Evolutionary conservation across 1,140 invertebrate species (phyloP).

Genomic region (Drosophila oshimai): DNA sequence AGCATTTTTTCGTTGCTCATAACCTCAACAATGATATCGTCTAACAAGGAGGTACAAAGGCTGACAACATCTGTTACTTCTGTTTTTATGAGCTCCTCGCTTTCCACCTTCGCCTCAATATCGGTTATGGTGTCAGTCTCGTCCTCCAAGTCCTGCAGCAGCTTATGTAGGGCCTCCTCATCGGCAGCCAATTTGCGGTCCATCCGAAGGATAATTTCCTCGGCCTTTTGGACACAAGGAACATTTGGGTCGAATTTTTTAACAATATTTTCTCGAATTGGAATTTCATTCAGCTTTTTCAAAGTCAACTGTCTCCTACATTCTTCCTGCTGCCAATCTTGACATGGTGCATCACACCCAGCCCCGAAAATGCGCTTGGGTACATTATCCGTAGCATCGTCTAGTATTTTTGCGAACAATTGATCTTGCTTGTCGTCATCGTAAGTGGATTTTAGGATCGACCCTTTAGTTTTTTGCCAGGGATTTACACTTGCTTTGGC

Average conservation of each 20-base stretch:
- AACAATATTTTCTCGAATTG: not conserved
- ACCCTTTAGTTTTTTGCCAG: no score
- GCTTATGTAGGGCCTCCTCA: slow-evolving; percentile 31
- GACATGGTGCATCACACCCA: slow-evolving; percentile 37
- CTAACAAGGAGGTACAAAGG: slow-evolving; percentile 24
- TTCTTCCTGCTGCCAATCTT: slow-evolving; percentile 48
- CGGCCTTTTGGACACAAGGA: slow-evolving; percentile 30
- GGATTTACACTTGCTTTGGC: no score
- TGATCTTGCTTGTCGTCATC: slow-evolving; percentile 9
- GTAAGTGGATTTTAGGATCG: not conserved
- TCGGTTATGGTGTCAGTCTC: slow-evolving; percentile 29
- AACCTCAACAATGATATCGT: slow-evolving; percentile 50
- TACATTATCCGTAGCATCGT: slow-evolving; percentile 50
- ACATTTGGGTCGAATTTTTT: not conserved
- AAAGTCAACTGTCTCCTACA: slow-evolving; percentile 34
- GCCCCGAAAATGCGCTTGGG: slow-evolving; percentile 53
- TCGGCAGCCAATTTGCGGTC: slow-evolving; percentile 43
- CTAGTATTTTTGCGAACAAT: slow-evolving; percentile 52
- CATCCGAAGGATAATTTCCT: slow-evolving; percentile 28
- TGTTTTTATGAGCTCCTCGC: not conserved
- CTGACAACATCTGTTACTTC: not conserved
- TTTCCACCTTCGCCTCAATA: slow-evolving; percentile 11
- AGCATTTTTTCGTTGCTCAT: slow-evolving; percentile 1
- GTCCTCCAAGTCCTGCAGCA: slow-evolving; percentile 60
- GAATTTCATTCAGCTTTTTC: not conserved